Evolutionary conservation across 2,797 vertebrate species (phyloP), one percentile per base, ranked within the genome.

Genomic region (Sebastes hubbsi): DNA sequence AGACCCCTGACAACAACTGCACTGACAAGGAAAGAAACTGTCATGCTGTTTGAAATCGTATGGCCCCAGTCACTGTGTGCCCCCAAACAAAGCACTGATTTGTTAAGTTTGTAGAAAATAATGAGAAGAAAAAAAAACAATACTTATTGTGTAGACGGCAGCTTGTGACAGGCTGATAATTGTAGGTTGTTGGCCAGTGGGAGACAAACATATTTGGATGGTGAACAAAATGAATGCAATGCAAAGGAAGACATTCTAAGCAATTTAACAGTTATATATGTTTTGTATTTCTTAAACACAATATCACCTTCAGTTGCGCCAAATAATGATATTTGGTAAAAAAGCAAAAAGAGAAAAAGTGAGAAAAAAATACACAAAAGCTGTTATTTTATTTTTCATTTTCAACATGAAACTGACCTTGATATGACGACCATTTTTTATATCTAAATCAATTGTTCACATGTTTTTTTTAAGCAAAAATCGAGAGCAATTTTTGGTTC

Each of bases 81-180:
- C 49, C 82, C 46, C 9, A 67, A 84, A 89, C 73, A 87, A 88
- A 88, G 64, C 74, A n/a, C 5, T 10, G 80, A 80, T 81, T 84
- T 82, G 75, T 86, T 82, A 72, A n/a, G 73, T 55, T 82, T 81
- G 78, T 46, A 60, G 75, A 13, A 77, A 71, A 87, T 87, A 67
- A 83, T 56, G 27, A 58, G 24, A 18, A 16, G 8, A 22, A 42
- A 69, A 34, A 34, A 64, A 65, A 70, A 59, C 61, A 67, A 32
- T 2, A 13, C 3, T 12, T 38, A 81, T 85, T 88, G 77, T 88
- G 74, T 71, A 49, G 36, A 65, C 71, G 58, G 70, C 82, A 75
- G 79, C 64, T 83, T 55, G 65, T 90, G 86, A 91, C 81, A 80
- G 72, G 66, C 30, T 65, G 74, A 58, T 91, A 86, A 87, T 86